Base-by-base conservation (phyloP, 2,113 vertebrate species). In the Syngnathoides biaculeatus region DNA sequence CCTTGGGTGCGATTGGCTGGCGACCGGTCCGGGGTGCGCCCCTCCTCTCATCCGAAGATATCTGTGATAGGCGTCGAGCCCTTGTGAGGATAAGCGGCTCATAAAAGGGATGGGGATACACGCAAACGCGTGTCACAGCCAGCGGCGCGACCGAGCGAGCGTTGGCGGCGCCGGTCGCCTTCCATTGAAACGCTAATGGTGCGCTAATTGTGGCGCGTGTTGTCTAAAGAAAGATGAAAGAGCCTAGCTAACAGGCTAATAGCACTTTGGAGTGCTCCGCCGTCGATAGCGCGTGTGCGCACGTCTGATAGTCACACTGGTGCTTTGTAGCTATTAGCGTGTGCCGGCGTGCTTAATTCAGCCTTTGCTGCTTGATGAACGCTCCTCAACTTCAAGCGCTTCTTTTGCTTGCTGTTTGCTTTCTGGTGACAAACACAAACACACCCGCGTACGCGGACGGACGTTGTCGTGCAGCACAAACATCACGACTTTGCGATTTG, bases 111-210 rank as follows among this genome's bases (percentile, higher is more conserved):
- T n/a, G n/a, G n/a, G n/a, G n/a, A n/a, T n/a, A n/a, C n/a, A n/a
- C n/a, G n/a, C n/a, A n/a, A n/a, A n/a, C n/a, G n/a, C n/a, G n/a
- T n/a, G n/a, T n/a, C n/a, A n/a, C n/a, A n/a, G n/a, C 84, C 86
- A 88, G 86, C 80, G 74, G 84, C 67, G 60, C 77, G 79, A 80
- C 67, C 79, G 84, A 65, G 60, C 77, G 79, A 80, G 65, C 79
- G 75, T 85, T 86, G 84, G 83, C 75, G 84, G 83, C 75, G 69
- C 72, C 80, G 69, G 86, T 86, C 86, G 84, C 84, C 80, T 87
- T 88, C 84, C 86, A 82, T 87, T 85, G 81, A 78, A 86, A 87
- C 84, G 60, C 20, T 48, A n/a, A n/a, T n/a, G 39, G 71, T 48
- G 68, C 78, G 77, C 66, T 89, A 87, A 89, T 86, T 87, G 86